Percentiles rank a stretch among this genome's conserved stretches.
Evolutionary conservation across 2,888 invertebrate species (phyloP).

Genomic region (Entomobrya multifasciata): DNA sequence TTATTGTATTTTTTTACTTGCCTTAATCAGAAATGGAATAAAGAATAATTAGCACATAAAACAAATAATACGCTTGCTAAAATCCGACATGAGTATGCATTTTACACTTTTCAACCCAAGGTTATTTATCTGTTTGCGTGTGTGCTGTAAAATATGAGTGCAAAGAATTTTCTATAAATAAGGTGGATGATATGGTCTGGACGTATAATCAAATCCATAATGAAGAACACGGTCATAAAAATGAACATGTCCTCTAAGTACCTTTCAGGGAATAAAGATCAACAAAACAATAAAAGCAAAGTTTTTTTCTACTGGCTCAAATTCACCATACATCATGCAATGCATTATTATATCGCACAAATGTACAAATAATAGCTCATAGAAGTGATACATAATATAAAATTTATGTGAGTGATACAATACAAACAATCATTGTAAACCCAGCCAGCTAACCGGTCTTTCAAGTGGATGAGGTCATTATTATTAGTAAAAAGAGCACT

Average conservation of each 20-base stretch:
- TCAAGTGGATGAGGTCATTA: slow-evolving; percentile 67
- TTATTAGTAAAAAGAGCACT: slow-evolving; percentile 39
- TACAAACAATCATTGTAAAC: background rate
- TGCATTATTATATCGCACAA: slow-evolving; percentile 28
- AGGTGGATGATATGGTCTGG: slow-evolving; percentile 18
- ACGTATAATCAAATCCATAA: slow-evolving; percentile 10
- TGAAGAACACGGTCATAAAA: slow-evolving; percentile 40
- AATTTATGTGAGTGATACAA: slow-evolving; percentile 27
- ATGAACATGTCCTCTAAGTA: slow-evolving; percentile 32
- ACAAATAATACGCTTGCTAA: slow-evolving; percentile 13
- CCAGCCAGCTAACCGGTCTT: slow-evolving; percentile 56
- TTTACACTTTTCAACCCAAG: slow-evolving; percentile 47
- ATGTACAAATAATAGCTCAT: background rate
- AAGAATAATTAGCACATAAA: slow-evolving; percentile 51
- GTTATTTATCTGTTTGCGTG: slow-evolving; percentile 41
- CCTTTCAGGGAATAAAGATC: slow-evolving; percentile 31
- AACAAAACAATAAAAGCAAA: slow-evolving; percentile 48
- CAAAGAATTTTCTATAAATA: slow-evolving; percentile 1
- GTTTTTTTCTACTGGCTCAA: slow-evolving; percentile 3
- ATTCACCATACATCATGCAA: background rate
- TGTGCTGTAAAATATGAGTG: background rate
- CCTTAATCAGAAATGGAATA: slow-evolving; percentile 8
- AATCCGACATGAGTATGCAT: background rate
- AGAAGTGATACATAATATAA: background rate
- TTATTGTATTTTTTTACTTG: background rate